Percentiles rank a stretch among this genome's conserved stretches.
These are phyloP conservation scores for Sinocyclocheilus anshuiensis DNA, from an alignment of 2,113 vertebrate species.

Conservation along the genomic window DNA sequence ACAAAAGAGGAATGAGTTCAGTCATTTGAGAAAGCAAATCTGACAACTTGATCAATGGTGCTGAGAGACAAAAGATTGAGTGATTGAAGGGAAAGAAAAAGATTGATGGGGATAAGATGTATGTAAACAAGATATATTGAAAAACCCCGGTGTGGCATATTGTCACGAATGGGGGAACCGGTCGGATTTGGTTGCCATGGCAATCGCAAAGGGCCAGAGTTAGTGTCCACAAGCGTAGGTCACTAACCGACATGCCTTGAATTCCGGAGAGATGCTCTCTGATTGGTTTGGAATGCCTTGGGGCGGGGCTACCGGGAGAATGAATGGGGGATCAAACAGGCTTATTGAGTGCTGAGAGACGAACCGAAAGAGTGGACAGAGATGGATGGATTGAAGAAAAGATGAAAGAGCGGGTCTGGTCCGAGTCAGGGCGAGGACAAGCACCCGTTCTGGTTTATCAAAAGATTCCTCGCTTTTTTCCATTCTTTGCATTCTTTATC, in stretches of 20 bases:
- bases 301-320: conserved; percentile 47
- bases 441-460: conserved; percentile 18
- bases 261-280: conserved; percentile 65
- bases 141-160: conserved; percentile 60
- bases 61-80: conserved; percentile 24
- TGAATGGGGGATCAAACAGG: conserved; percentile 68
- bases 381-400: conserved; percentile 69
- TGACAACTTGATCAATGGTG: conserved; percentile 36
- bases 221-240: conserved; percentile 59
- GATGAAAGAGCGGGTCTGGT: conserved; percentile 48
- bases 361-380: conserved; percentile 60
- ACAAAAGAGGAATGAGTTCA: conserved; percentile 29
- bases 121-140: conserved; percentile 53
- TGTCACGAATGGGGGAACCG: conserved; percentile 59
- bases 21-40: conserved; percentile 26
- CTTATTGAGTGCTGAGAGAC: conserved; percentile 76
- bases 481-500: not conserved
- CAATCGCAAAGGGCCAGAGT: conserved; percentile 53
- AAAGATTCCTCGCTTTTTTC: conserved; percentile 38
- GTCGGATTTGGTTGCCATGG: conserved; percentile 65
- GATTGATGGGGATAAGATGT: conserved; percentile 67
- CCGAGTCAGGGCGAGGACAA: conserved; percentile 10
- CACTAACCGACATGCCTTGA: conserved; percentile 69
- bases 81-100: conserved; percentile 56
- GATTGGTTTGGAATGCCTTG: conserved; percentile 64